Evolutionary conservation across 2,888 invertebrate genomes (phyloP), one percentile per base, ranked within the genome.

Genomic region (Drosophila anomalata): DNA sequence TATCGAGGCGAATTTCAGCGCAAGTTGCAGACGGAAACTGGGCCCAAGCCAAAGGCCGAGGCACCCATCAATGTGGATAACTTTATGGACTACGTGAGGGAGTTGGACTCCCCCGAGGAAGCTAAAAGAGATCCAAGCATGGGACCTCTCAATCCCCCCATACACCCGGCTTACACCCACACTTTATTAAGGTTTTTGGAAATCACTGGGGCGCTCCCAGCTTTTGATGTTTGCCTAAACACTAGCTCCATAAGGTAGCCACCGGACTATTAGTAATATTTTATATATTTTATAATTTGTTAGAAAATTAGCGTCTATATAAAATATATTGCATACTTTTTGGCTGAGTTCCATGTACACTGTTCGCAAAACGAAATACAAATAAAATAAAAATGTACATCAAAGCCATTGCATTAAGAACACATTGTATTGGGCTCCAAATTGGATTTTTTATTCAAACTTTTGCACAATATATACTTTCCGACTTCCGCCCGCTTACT

Each of bases 1-100:
- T 96, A 96, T 89, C 94, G 94, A 74, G 93, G 93, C 42, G 94
- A 95, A 91, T 96, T 96, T 87, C 93, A 94, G 71, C 94, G 85
- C 4, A 90, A 91, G 66, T 50, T 91, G 2, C 77, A 90, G 59
- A 31, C 59, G 1, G 76, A 14, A 1, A 52, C 54, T 6, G 42
- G 26, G 9, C 7, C 67, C 0, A 72, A 74, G 11, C 12, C 48
- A 6, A 55, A 56, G 7, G 65, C 44, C 4, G 75, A 76, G 36
- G 31, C 54, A 3, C 60, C 86, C 17, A 53, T 82, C 1, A 78
- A 71, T 63, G 75, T 87, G 56, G 89, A 86, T 11, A 87, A 88
- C 41, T 87, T 86, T 46, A 85, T 87, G 86, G 83, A 87, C 7
- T 88, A 78, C 75, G 86, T 87, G 20, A 75, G 89, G 24, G 78